Evolutionary conservation across 1,140 invertebrate species (phyloP).

Genomic region (Dendrolimus kikuchii): DNA sequence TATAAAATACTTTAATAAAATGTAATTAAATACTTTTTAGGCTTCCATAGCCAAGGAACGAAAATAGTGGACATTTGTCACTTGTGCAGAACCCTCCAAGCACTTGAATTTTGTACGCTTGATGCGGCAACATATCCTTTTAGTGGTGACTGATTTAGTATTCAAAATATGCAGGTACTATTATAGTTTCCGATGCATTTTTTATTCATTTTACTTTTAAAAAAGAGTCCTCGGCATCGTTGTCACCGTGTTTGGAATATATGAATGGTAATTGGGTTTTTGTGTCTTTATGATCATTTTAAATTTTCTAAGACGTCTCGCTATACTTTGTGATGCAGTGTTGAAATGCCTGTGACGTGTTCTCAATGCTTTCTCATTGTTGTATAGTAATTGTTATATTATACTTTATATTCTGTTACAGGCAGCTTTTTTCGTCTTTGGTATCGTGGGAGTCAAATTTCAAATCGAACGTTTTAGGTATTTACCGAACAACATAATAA

Average conservation of each 20-base stretch:
- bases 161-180: conserved; percentile 41
- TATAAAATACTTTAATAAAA: too few relatives aligned
- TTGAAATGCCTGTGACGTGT: conserved; percentile 1
- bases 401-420: too few relatives aligned
- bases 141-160: conserved; percentile 40
- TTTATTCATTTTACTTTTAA: conserved; percentile 33
- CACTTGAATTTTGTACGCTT: neutral
- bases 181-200: conserved; percentile 28
- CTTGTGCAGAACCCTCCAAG: too few relatives aligned
- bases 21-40: too few relatives aligned
- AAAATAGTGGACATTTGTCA: too few relatives aligned
- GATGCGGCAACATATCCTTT: conserved; percentile 23
- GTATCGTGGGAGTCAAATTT: too few relatives aligned
- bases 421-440: too few relatives aligned
- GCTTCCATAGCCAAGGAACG: too few relatives aligned
- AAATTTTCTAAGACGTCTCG: conserved; percentile 4
- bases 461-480: too few relatives aligned
- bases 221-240: conserved; percentile 23
- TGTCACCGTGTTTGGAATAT: conserved; percentile 48
- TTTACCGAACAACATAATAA: too few relatives aligned
- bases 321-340: neutral
- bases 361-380: conserved; percentile 4
- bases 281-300: conserved; percentile 22
- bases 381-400: too few relatives aligned
- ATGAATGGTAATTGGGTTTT: conserved; percentile 52